Conservation (phyloP, 2,113 vertebrate species). For the Mirounga angustirostris region DNA sequence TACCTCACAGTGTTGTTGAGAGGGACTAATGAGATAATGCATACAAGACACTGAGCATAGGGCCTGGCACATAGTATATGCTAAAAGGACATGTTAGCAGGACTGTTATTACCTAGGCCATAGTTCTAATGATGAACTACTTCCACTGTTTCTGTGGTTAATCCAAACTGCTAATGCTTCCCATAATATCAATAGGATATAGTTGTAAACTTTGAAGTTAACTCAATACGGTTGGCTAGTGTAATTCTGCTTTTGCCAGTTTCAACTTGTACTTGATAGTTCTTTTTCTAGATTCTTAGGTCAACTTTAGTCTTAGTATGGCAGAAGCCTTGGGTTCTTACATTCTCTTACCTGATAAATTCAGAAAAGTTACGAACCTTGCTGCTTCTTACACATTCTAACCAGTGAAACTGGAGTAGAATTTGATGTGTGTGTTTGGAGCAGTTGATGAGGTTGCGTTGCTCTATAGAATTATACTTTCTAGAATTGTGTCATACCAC, state of each 20-base stretch:
- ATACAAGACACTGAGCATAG: background rate
- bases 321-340: background rate
- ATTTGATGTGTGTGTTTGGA: background rate
- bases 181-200: background rate
- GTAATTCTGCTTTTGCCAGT: constrained; percentile 46
- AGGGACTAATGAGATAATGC: background rate
- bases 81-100: background rate
- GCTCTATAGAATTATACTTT: constrained; percentile 18
- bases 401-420: constrained; percentile 21
- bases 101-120: background rate
- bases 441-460: background rate
- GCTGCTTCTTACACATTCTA: background rate
- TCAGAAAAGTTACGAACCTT: background rate
- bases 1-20: background rate
- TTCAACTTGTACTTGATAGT: constrained; percentile 19
- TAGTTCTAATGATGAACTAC: constrained; percentile 29
- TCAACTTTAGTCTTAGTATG: constrained; percentile 33
- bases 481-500: background rate
- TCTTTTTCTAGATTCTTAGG: constrained; percentile 44
- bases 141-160: background rate
- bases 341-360: background rate
- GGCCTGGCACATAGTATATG: background rate
- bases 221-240: background rate
- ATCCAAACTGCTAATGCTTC: background rate
- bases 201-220: constrained; percentile 37